Evolutionary conservation across 2,888 invertebrate species (phyloP), one percentile per base, ranked within the genome.

Genomic region (Aelia acuminata): DNA sequence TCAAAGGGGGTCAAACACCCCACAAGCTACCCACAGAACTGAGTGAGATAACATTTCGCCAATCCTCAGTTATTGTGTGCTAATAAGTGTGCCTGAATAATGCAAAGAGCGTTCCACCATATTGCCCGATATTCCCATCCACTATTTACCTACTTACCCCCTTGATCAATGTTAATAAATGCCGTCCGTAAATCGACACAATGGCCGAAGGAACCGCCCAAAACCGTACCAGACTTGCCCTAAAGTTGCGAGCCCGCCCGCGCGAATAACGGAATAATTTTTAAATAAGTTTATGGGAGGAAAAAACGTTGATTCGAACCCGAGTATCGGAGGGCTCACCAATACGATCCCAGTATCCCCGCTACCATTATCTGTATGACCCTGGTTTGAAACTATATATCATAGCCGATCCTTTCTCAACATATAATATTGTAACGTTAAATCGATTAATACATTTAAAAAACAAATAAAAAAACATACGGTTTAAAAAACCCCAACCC

Each of bases 61-160:
- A n/a, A 80, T 39, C 43, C 8, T n/a, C 3, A 3, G 43, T 43
- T 26, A 80, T 80, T 80, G 80, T 80, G n/a, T 80, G 80, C 43
- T 80, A 80, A 80, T 80, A 0, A 0, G 0, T 4, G 0, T 10
- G 3, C 75, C 11, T 80, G 80, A 80, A 80, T 80, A n/a, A 80
- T 80, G 22, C 80, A 80, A 13, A 10, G 15, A 22, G 43, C 43
- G 22, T 80, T 80, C 80, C n/a, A 13, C 22, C n/a, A 70, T 70
- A 70, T 35, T 70, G 63, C 31, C 35, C 63, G 63, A 70, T 70
- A 70, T 70, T 18, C 31, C 63, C 63, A 70, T 70, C 31, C 35
- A 35, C 35, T 70, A 70, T 11, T 70, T 70, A 35, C 63, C 63
- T 70, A 70, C 63, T 70, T 35, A 18, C 31, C 35, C 35, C 1